These are phyloP conservation scores for Bombus sibiricus DNA, from an alignment of 1,140 invertebrate genomes.

Conservation along the genomic window DNA sequence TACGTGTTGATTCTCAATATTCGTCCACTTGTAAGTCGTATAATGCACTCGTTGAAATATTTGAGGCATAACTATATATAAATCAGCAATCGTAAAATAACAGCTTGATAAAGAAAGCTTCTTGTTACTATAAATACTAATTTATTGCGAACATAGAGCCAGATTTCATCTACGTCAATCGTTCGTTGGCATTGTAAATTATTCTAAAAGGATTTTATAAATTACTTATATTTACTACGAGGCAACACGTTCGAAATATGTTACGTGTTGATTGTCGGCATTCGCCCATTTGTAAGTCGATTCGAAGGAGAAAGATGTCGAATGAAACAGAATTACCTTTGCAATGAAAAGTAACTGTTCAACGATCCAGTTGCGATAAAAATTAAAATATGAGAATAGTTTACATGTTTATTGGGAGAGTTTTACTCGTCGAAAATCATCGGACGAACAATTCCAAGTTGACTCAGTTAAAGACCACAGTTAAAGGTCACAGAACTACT, in stretches of 20 bases:
- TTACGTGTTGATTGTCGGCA: too few relatives aligned
- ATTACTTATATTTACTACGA: slow-evolving; percentile 1
- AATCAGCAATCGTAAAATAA: neutral
- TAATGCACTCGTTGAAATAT: neutral
- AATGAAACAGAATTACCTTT: neutral
- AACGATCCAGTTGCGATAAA: too few relatives aligned
- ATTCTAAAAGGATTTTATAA: slow-evolving; percentile 25
- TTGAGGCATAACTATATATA: neutral
- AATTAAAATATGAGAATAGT: too few relatives aligned
- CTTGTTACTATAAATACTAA: slow-evolving; percentile 75
- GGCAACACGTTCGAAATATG: neutral
- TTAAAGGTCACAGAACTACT: too few relatives aligned
- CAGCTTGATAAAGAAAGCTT: slow-evolving; percentile 24
- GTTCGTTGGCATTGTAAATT: slow-evolving; percentile 45
- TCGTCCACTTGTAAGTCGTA: too few relatives aligned
- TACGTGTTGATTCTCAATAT: too few relatives aligned
- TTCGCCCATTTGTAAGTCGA: too few relatives aligned
- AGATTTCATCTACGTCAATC: slow-evolving; percentile 68
- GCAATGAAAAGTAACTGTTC: too few relatives aligned
- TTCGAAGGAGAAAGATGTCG: neutral
- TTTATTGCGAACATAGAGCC: slow-evolving; percentile 65
- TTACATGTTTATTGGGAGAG: too few relatives aligned
- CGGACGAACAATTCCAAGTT: too few relatives aligned
- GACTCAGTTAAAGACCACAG: too few relatives aligned
- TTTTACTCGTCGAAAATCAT: too few relatives aligned